A percentile compares a stretch with the other conserved stretches of the same genome.
Evolutionary conservation across 2,888 invertebrate genomes (phyloP).

Genomic region (Callosobruchus maculatus): DNA sequence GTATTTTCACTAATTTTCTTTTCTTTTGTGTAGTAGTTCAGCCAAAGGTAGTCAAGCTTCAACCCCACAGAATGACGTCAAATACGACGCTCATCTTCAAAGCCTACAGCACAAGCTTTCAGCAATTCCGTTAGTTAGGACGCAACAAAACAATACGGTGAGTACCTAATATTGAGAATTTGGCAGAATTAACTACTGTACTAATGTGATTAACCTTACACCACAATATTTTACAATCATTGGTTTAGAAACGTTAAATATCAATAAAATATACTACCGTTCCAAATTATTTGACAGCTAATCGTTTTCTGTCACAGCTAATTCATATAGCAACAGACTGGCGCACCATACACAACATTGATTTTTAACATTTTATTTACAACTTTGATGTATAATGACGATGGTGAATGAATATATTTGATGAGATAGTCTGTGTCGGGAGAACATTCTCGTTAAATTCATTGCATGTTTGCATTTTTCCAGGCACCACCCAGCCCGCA

Average conservation of each 20-base stretch:
- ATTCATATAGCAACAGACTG: too few relatives aligned
- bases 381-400: neutral
- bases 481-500: slow-evolving; percentile 60
- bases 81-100: slow-evolving; percentile 66
- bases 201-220: too few relatives aligned
- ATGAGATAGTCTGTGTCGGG: too few relatives aligned
- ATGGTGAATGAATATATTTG: neutral
- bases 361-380: neutral
- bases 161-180: slow-evolving; percentile 33
- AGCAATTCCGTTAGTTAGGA: slow-evolving; percentile 50
- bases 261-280: too few relatives aligned
- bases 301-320: too few relatives aligned
- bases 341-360: neutral
- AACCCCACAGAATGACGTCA: slow-evolving; percentile 63
- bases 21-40: slow-evolving; percentile 22
- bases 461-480: slow-evolving; percentile 10
- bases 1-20: neutral
- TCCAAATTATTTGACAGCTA: too few relatives aligned
- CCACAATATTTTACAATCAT: too few relatives aligned
- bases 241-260: too few relatives aligned
- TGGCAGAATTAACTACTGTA: neutral
- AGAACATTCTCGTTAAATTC: neutral
- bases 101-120: slow-evolving; percentile 67
- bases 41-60: slow-evolving; percentile 57
- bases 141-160: slow-evolving; percentile 45